Base-by-base conservation (phyloP, 2,797 vertebrate genomes). In the Lycodopsis pacificus region DNA sequence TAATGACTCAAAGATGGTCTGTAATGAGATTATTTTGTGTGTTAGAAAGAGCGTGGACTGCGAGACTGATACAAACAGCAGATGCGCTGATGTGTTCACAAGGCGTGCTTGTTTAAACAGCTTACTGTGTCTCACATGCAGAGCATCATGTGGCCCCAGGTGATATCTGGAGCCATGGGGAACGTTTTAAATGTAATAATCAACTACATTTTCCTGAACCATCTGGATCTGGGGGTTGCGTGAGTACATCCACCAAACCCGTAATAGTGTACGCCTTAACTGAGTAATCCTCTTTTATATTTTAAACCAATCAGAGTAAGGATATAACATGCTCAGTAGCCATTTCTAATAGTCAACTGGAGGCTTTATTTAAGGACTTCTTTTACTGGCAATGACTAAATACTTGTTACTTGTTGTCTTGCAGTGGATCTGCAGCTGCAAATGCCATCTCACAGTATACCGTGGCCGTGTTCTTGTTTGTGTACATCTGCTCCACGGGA, bases 401-500 rank as follows among this genome's bases (percentile, higher is more conserved):
- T 17, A 2, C 32, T 56, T 27, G 27, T 27, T 27, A 27, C 27
- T 65, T 30, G 7, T 38, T 62, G 15, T 62, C 17, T 44, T 66
- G 8, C 61, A 97, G 97, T 63, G 97, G 97, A 30, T 99, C 98
- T 7, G 97, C 97, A 1, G 94, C 95, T 80, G 97, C 97, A 19
- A 97, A 97, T 59, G 90, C 89, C 3, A 92, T 96, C 56, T 96
- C 98, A 20, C 97, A 98, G 91, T 97, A 93, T 67, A 86, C 81
- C 17, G 88, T 97, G 89, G 90, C 95, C 7, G 79, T 95, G 38
- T 86, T 97, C 27, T 95, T 99, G 36, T 94, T 95, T 67, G 58
- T 95, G 6, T 97, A 95, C 5, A 95, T 98, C 76, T 58, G 88
- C 53, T 91, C 86, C 89, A 96, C 79, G 81, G 96, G 95, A 32